A percentile compares a stretch with the other conserved stretches of the same genome.
Evolutionary conservation across 2,797 vertebrate species (phyloP).

Genomic region (Glyptemys insculpta): DNA sequence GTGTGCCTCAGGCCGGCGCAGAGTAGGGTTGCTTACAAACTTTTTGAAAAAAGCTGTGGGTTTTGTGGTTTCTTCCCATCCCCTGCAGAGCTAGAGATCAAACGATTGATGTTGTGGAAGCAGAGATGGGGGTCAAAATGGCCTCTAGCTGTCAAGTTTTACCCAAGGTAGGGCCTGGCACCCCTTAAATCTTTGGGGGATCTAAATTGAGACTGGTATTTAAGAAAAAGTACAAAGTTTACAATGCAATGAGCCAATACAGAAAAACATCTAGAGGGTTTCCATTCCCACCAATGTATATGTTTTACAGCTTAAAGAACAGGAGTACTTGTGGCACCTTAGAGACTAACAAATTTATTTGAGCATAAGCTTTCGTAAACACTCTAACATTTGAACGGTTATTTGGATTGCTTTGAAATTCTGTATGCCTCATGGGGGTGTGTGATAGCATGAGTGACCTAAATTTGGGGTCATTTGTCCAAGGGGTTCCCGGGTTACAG

Average conservation of each 20-base stretch:
- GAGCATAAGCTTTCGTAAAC: not conserved
- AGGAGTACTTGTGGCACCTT: too few species aligned
- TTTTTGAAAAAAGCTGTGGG: not conserved
- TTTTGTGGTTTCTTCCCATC: not conserved
- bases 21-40: not conserved
- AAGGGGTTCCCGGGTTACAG: not conserved
- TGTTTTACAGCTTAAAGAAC: not conserved
- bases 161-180: not conserved
- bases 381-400: not conserved
- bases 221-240: not conserved
- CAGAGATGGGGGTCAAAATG: not conserved
- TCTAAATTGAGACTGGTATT: not conserved
- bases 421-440: not conserved
- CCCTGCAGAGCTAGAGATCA: not conserved
- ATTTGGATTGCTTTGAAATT: not conserved
- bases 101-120: not conserved
- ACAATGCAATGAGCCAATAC: not conserved
- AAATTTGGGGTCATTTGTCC: not conserved
- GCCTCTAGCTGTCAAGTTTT: not conserved
- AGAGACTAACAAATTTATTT: too few species aligned
- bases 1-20: not conserved
- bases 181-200: not conserved
- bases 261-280: not conserved
- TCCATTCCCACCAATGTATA: not conserved
- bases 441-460: not conserved